Base-by-base conservation (phyloP, 2,797 vertebrate genomes). In the Coregonus sp. region DNA sequence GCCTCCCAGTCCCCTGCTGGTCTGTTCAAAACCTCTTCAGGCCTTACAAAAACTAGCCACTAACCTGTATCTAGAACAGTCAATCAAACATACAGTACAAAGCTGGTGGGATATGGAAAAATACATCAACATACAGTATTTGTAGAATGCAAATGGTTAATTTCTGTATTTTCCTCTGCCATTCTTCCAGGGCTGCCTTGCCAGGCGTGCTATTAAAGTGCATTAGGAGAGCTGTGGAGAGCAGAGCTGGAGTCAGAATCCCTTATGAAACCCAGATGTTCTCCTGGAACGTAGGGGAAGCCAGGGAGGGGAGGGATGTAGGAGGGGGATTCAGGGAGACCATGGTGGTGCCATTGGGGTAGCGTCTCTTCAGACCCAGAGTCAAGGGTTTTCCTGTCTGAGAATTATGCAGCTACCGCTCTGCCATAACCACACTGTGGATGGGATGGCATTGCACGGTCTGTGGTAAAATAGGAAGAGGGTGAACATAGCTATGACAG, bases 251-350 rank as follows among this genome's bases (percentile, higher is more conserved):
- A 71, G 69, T 65, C 51, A 6, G 0, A 18, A 18, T 76, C 51
- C 52, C 37, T 83, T 79, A 84, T 84, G 73, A 86, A 86, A 79
- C 33, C 81, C 85, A 91, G 87, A 88, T 89, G 88, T 87, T 82
- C 40, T 2, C 78, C 74, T 74, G 52, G 50, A 82, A 70, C 61
- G 56, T 72, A 37, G 15, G 66, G 70, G 79, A 75, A 15, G 52
- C 63, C 52, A 67, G 79, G 65, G 47, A 50, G 11, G 65, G 65
- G 25, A 33, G 14, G 65, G 31, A 29, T 18, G 56, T 5, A 20
- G 18, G 56, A 20, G n/a, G 56, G 56, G 6, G 5, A 35, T 33
- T 33, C 29, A 68, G 66, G 31, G 33, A 68, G 66, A 33, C 29
- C 15, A 2, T 31, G 47, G 20, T 72, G 14, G 9, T 50, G 70